Evolutionary conservation across 1,140 invertebrate species (phyloP).

Genomic region (Drosophila busckii): DNA sequence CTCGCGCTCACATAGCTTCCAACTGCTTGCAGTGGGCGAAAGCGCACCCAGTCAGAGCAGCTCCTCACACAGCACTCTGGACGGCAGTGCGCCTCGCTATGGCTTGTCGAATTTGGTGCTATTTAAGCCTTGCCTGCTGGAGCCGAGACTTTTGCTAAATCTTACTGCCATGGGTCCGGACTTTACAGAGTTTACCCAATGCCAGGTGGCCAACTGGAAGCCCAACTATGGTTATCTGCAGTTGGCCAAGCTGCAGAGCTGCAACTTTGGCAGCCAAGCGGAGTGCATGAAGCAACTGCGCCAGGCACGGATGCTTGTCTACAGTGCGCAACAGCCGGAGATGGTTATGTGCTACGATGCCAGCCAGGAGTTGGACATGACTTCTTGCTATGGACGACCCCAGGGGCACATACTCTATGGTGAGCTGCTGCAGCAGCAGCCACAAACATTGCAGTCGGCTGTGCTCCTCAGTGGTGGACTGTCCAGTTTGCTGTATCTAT

Average conservation of each 20-base stretch:
- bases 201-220: constrained; percentile 71
- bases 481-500: constrained; percentile 67
- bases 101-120: constrained; percentile 63
- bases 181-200: constrained; percentile 68
- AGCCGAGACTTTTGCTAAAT: constrained; percentile 50
- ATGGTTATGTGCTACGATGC: constrained; percentile 62
- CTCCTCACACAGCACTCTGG: constrained; percentile 51
- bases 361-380: constrained; percentile 62
- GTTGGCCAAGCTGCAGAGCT: constrained; percentile 34
- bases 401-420: constrained; percentile 68
- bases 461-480: constrained; percentile 62
- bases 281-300: constrained; percentile 61
- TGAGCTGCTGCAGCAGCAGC: constrained; percentile 54
- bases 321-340: constrained; percentile 63
- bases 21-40: constrained; percentile 64
- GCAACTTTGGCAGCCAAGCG: constrained; percentile 47
- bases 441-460: constrained; percentile 65
- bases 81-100: constrained; percentile 42
- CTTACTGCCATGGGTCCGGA: constrained; percentile 74
- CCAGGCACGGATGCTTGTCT: constrained; percentile 50
- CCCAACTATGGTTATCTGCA: constrained; percentile 70
- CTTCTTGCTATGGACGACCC: constrained; percentile 53
- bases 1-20: constrained; percentile 49
- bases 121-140: constrained; percentile 49
- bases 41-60: constrained; percentile 39